Base-by-base conservation (phyloP, 1,140 invertebrate genomes). In the Harlomillsia oculata region DNA sequence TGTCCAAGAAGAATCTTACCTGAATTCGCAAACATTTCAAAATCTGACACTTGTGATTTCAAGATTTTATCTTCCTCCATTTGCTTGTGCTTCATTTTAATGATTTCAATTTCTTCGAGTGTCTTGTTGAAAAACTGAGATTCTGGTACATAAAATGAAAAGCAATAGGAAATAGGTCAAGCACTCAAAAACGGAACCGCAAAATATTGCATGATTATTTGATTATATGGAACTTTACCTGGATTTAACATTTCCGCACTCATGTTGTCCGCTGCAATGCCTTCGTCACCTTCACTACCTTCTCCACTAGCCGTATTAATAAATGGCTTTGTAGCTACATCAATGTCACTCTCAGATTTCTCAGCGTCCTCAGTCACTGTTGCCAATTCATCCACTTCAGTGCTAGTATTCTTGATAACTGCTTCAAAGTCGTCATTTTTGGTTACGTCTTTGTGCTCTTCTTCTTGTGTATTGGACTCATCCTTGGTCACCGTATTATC, bases 81-180 rank as follows among this genome's bases (percentile, higher is more conserved):
- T 26, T 66, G 34, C 29, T 59, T 56, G 41, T 63, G 32, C 29
- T 62, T 20, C 55, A 58, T 53, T 43, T 65, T 65, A n/a, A 65
- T 50, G 4, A 62, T 14, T 39, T 65, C 60, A 13, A 65, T 62
- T 48, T 65, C 64, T 48, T 65, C 64, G 4, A 56, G 29, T 16
- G 64, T 65, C 45, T 62, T 62, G 39, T 65, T 65, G 45, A 65
- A 65, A 45, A 55, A 65, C 43, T 39, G 34, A 6, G 63, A 65
- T 52, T 61, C 59, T 61, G 16, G 14, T 20, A 48, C 5, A 48
- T 2, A 20, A n/a, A n/a, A n/a, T n/a, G n/a, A n/a, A n/a, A n/a
- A n/a, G n/a, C n/a, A n/a, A n/a, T n/a, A n/a, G n/a, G n/a, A n/a
- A n/a, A n/a, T n/a, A n/a, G n/a, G n/a, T n/a, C n/a, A n/a, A n/a